Conservation (phyloP, 2,888 invertebrate genomes). For the Habrosyne pyritoides region DNA sequence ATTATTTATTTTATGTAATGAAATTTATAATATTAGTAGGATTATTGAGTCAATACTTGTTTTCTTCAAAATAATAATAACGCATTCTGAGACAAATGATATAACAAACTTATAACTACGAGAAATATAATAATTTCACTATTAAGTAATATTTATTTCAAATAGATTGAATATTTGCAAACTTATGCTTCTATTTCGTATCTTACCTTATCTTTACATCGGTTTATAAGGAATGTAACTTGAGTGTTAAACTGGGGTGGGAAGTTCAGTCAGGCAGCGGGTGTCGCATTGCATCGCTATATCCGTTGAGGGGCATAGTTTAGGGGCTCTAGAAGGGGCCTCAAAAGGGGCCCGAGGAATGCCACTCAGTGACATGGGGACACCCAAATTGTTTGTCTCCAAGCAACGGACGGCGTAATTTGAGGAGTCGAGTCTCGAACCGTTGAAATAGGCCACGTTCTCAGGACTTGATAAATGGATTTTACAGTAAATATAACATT, state of each 20-base stretch:
- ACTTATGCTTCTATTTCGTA: no score
- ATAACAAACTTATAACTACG: no score
- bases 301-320: conserved; percentile 64
- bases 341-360: conserved; percentile 54
- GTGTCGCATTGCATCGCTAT: conserved; percentile 35
- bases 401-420: conserved; percentile 55
- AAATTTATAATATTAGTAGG: no score
- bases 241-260: conserved; percentile 24
- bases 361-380: conserved; percentile 56
- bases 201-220: conserved; percentile 8
- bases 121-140: no score
- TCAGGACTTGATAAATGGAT: conserved; percentile 31
- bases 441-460: conserved; percentile 48
- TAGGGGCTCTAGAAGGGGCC: conserved; percentile 24
- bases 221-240: conserved; percentile 6
- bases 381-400: conserved; percentile 66
- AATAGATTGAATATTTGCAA: no score
- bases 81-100: no score
- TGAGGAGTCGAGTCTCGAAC: conserved; percentile 55
- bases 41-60: no score
- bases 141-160: no score
- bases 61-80: no score
- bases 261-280: conserved; percentile 22
- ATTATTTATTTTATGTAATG: no score
- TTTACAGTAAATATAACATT: conserved; percentile 8